These are phyloP conservation scores for Rhamnusium bicolor DNA, from an alignment of 2,888 invertebrate genomes.

Conservation along the genomic window DNA sequence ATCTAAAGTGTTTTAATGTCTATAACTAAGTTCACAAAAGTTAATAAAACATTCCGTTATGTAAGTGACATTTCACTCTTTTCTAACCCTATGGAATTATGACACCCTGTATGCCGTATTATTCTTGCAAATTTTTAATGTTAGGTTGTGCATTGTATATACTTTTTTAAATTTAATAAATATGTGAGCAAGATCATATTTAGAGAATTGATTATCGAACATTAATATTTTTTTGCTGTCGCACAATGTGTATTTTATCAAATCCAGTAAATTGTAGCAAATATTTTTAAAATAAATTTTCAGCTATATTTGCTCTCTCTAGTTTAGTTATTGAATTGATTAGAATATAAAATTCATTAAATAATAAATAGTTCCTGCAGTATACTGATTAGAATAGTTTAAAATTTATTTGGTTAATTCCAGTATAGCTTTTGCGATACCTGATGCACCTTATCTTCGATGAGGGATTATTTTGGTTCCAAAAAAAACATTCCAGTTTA, in stretches of 20 bases:
- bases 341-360: conserved; percentile 15
- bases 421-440: background rate
- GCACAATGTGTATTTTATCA: conserved; percentile 3
- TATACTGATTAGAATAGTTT: background rate
- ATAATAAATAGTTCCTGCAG: background rate
- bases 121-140: background rate
- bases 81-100: background rate
- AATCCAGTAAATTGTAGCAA: conserved; percentile 18
- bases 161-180: background rate
- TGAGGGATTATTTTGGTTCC: background rate
- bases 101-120: background rate
- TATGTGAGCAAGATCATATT: conserved; percentile 3
- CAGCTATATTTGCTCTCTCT: conserved; percentile 22
- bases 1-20: no score
- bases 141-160: background rate
- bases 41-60: no score
- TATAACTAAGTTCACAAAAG: no score
- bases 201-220: conserved; percentile 9
- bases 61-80: no score
- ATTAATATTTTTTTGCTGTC: conserved; percentile 4
- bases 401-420: background rate
- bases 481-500: background rate
- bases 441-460: background rate
- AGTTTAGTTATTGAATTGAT: conserved; percentile 17
- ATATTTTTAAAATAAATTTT: conserved; percentile 15